These are phyloP conservation scores for Tenualosa ilisha DNA, from an alignment of 2,797 vertebrate genomes.

Conservation along the genomic window DNA sequence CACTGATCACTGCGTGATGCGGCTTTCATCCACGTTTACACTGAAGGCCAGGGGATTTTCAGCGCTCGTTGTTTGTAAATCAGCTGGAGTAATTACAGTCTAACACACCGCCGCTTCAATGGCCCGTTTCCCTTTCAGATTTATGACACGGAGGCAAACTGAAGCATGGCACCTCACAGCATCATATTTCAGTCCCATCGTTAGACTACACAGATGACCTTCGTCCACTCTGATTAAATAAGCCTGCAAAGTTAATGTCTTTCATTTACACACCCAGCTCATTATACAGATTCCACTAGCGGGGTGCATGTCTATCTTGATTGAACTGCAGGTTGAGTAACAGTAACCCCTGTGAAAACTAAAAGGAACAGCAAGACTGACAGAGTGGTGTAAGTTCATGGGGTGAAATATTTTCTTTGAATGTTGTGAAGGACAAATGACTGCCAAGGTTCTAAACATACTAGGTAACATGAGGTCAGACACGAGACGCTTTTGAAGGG, in stretches of 20 bases:
- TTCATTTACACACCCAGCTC: background rate
- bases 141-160: background rate
- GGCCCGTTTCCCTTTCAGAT: background rate
- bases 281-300: background rate
- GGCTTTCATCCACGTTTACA: background rate
- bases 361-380: background rate
- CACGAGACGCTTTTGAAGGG: no score
- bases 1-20: background rate
- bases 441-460: no score
- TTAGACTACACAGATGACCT: background rate
- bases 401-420: background rate
- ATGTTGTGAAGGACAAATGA: constrained; percentile 5
- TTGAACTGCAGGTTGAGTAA: background rate
- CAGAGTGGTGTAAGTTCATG: no score
- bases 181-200: background rate
- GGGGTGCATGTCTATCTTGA: background rate
- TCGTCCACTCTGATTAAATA: background rate
- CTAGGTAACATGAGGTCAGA: no score
- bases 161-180: background rate
- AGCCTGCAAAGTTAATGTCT: background rate
- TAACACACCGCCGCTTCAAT: background rate
- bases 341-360: background rate
- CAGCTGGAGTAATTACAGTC: background rate
- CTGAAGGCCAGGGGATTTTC: background rate
- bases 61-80: background rate